Percentiles rank a stretch among this genome's conserved stretches.
These are phyloP conservation scores for Hyperoodon ampullatus DNA, from an alignment of 2,113 vertebrate genomes.

Conservation along the genomic window DNA sequence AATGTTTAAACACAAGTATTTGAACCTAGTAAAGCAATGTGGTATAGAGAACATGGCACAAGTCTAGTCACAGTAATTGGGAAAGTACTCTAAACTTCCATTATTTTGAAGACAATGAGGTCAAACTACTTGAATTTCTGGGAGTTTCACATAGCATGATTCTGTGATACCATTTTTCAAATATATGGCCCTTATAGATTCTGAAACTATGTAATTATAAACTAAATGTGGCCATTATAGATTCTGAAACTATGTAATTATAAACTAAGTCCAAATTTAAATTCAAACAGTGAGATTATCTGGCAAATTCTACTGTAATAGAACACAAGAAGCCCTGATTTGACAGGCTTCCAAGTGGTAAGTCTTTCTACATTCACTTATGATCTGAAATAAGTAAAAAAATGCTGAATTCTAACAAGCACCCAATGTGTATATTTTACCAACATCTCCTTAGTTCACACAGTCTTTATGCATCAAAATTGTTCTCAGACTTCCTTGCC, in stretches of 20 bases:
- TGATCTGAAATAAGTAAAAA: background rate
- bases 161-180: background rate
- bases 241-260: background rate
- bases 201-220: background rate
- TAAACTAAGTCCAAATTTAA: background rate
- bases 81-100: background rate
- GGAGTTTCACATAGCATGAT: background rate
- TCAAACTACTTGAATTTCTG: background rate
- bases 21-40: background rate
- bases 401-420: background rate
- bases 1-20: background rate
- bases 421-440: no score
- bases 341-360: background rate
- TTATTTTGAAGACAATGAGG: background rate
- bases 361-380: background rate
- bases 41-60: background rate
- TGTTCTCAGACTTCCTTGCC: background rate
- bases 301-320: background rate
- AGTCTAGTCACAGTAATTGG: background rate
- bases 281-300: background rate
- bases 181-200: background rate
- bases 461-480: background rate
- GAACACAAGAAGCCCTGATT: background rate
- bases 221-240: background rate
- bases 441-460: background rate